A percentile compares a stretch with the other conserved stretches of the same genome.
phyloP scores from a whole-genome alignment of 2,797 vertebrate genomes.

The Linurgus olivaceus region DNA sequence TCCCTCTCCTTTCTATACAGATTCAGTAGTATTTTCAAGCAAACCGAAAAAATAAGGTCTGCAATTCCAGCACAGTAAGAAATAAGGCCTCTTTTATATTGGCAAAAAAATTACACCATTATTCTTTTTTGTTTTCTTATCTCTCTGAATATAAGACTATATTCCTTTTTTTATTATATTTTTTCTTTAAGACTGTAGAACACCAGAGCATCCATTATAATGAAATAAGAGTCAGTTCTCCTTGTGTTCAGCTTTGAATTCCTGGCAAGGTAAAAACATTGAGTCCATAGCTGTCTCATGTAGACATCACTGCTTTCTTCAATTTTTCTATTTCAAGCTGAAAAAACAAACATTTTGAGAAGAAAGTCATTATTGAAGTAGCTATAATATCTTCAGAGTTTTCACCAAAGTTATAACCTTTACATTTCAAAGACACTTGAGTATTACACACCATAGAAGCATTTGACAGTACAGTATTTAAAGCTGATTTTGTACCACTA shows the following conservation, averaged over 20 bases:
- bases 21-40: slow-evolving; percentile 95
- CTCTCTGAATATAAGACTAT: slow-evolving; percentile 74
- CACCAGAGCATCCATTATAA: slow-evolving; percentile 67
- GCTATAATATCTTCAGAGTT: neutral
- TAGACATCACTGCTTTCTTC: slow-evolving; percentile 84
- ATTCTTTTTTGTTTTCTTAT: slow-evolving; percentile 77
- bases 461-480: neutral
- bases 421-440: neutral
- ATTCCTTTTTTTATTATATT: slow-evolving; percentile 71
- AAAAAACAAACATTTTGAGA: slow-evolving; percentile 16
- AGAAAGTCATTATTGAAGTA: neutral
- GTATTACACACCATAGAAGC: neutral
- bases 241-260: slow-evolving; percentile 47
- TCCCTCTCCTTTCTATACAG: slow-evolving; percentile 84
- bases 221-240: slow-evolving; percentile 60
- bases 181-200: slow-evolving; percentile 66
- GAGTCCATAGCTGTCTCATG: slow-evolving; percentile 76
- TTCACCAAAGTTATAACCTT: neutral
- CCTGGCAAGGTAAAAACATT: slow-evolving; percentile 6
- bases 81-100: slow-evolving; percentile 94
- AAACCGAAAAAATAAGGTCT: slow-evolving; percentile 78
- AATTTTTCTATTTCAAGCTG: slow-evolving; percentile 93
- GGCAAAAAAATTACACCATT: slow-evolving; percentile 83
- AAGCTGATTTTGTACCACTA: neutral
- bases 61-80: slow-evolving; percentile 88